Evolutionary conservation across 2,113 vertebrate genomes (phyloP).

Genomic region (Hyaena hyaena): DNA sequence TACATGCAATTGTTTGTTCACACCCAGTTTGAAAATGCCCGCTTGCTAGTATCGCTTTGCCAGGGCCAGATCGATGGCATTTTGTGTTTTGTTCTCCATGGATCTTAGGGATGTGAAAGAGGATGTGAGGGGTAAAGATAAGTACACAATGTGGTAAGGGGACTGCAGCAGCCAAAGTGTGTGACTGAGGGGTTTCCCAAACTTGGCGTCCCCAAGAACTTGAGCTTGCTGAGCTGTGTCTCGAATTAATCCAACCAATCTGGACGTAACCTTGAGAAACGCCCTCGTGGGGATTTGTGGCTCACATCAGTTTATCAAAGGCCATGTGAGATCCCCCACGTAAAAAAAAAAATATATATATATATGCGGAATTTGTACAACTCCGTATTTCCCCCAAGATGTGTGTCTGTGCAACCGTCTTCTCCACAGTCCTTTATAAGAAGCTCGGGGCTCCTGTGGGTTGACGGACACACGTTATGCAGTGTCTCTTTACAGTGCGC

Average conservation of each 20-base stretch:
- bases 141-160: not conserved
- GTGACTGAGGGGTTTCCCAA: not conserved
- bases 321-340: not conserved
- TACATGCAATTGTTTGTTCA: not conserved
- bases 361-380: not conserved
- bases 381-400: not conserved
- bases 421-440: not conserved
- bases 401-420: not conserved
- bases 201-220: not conserved
- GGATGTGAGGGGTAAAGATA: not conserved
- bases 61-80: not conserved
- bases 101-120: slow-evolving; percentile 32
- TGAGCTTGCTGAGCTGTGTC: not conserved
- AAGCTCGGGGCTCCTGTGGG: not conserved
- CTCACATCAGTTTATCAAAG: not conserved
- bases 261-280: not conserved
- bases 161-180: not conserved
- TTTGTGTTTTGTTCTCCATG: not conserved
- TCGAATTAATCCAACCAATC: not conserved
- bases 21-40: slow-evolving; percentile 3
- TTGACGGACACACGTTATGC: not conserved
- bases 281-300: not conserved
- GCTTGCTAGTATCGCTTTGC: not conserved
- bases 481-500: not conserved
- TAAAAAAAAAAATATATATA: not conserved